Percentiles rank a stretch among this genome's conserved stretches.
phyloP scores from a whole-genome alignment of 2,888 invertebrate species.

The Lamellibrachia columna region DNA sequence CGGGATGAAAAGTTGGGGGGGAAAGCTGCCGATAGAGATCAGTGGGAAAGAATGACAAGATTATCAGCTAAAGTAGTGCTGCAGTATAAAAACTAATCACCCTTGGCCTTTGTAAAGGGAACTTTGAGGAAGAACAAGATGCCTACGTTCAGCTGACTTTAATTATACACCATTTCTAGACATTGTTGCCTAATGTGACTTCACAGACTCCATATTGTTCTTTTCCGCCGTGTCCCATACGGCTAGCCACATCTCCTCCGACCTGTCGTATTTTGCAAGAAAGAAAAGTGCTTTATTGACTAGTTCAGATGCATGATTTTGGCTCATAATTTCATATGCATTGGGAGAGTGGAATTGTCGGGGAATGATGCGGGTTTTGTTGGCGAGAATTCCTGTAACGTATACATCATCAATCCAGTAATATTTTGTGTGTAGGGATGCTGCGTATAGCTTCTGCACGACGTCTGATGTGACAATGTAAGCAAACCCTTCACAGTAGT shows the following conservation, averaged over 20 bases:
- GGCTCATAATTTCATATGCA: conserved; percentile 25
- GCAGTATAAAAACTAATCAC: too few relatives aligned
- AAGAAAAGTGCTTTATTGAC: not conserved
- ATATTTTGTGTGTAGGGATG: conserved; percentile 40
- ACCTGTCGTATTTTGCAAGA: not conserved
- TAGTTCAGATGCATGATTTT: not conserved
- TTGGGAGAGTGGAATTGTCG: conserved; percentile 23
- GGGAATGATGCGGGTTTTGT: conserved; percentile 37
- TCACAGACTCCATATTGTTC: not conserved
- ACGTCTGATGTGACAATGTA: conserved; percentile 45
- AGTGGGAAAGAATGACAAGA: too few relatives aligned
- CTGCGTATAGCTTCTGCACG: conserved; percentile 37
- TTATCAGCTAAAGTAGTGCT: too few relatives aligned
- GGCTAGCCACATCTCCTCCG: not conserved
- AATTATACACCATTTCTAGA: not conserved
- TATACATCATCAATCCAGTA: conserved; percentile 57
- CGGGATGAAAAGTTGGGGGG: too few relatives aligned
- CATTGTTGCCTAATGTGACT: not conserved
- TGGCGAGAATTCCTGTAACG: conserved; percentile 49
- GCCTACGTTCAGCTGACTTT: too few relatives aligned
- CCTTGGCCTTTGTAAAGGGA: not conserved
- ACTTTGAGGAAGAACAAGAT: not conserved
- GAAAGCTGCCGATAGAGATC: too few relatives aligned
- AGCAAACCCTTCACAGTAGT: conserved; percentile 52
- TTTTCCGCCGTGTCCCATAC: not conserved